Evolutionary conservation across 2,113 vertebrate species (phyloP).

Genomic region (Paracanthobrama guichenoti): DNA sequence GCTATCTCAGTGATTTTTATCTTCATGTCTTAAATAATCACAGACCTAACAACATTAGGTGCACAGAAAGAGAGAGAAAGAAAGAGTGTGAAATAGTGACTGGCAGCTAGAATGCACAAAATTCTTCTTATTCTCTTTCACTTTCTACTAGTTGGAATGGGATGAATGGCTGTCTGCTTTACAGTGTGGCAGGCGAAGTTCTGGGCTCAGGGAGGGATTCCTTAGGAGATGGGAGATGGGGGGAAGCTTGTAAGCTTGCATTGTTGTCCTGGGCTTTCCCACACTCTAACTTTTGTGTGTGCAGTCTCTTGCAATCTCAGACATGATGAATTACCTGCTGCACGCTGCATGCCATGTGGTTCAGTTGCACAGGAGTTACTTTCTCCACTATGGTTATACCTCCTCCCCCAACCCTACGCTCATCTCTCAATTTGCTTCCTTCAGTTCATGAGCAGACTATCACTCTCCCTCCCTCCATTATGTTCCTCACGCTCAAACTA

Average conservation of each 20-base stretch:
- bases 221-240: constrained; percentile 58
- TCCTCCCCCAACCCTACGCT: constrained; percentile 6
- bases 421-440: constrained; percentile 36
- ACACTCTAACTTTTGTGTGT: constrained; percentile 77
- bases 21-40: background rate
- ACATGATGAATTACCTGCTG: constrained; percentile 72
- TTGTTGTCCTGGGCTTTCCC: constrained; percentile 76
- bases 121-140: constrained; percentile 7
- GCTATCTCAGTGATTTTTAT: background rate
- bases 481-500: constrained; percentile 33
- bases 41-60: background rate
- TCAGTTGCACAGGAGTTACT: constrained; percentile 6
- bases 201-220: constrained; percentile 41
- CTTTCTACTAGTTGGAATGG: constrained; percentile 19
- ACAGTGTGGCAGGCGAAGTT: constrained; percentile 34
- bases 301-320: constrained; percentile 64
- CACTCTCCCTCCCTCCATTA: constrained; percentile 43
- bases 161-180: constrained; percentile 37
- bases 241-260: constrained; percentile 6
- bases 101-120: constrained; percentile 16
- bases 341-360: constrained; percentile 32
- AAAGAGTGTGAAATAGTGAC: constrained; percentile 5
- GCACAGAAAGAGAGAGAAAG: background rate
- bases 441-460: constrained; percentile 44
- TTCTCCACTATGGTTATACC: background rate